Conservation (phyloP, 2,797 vertebrate genomes). For the Fundulus diaphanus region DNA sequence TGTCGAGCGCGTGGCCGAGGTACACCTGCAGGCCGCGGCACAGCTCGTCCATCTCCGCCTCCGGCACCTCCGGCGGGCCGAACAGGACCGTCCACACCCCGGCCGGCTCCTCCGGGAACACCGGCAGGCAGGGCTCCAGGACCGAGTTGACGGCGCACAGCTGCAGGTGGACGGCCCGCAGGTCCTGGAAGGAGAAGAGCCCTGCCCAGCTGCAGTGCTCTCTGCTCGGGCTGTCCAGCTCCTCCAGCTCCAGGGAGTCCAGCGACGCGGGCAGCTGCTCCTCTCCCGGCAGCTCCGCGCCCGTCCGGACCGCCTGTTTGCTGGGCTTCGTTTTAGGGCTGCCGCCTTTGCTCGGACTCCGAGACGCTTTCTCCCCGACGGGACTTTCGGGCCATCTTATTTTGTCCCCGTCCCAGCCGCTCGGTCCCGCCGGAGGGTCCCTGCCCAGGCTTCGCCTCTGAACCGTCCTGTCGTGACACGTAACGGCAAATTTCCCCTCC, state of each 20-base stretch:
- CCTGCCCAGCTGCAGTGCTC: slow-evolving; percentile 97
- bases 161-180: slow-evolving; percentile 90
- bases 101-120: slow-evolving; percentile 91
- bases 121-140: slow-evolving; percentile 90
- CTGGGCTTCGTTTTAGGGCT: slow-evolving; percentile 27
- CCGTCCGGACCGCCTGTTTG: slow-evolving; percentile 27
- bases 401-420: slow-evolving; percentile 60
- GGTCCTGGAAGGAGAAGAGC: slow-evolving; percentile 95
- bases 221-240: slow-evolving; percentile 63
- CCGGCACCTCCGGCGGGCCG: slow-evolving; percentile 81
- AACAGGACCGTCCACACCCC: slow-evolving; percentile 95
- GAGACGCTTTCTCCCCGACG: slow-evolving; percentile 48
- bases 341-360: slow-evolving; percentile 48
- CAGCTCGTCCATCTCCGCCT: slow-evolving; percentile 86
- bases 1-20: slow-evolving; percentile 91
- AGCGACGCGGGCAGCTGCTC: slow-evolving; percentile 39
- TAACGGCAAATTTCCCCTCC: slow-evolving; percentile 94
- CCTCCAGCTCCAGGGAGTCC: slow-evolving; percentile 66
- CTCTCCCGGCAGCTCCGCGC: slow-evolving; percentile 47
- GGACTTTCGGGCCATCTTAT: slow-evolving; percentile 74
- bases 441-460: slow-evolving; percentile 87
- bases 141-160: slow-evolving; percentile 92
- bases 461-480: slow-evolving; percentile 93
- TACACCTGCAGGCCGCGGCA: slow-evolving; percentile 90
- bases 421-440: slow-evolving; percentile 65